A percentile compares a stretch with the other conserved stretches of the same genome.
Conservation (phyloP, 2,888 invertebrate species). For the Cataglyphis cursor region DNA sequence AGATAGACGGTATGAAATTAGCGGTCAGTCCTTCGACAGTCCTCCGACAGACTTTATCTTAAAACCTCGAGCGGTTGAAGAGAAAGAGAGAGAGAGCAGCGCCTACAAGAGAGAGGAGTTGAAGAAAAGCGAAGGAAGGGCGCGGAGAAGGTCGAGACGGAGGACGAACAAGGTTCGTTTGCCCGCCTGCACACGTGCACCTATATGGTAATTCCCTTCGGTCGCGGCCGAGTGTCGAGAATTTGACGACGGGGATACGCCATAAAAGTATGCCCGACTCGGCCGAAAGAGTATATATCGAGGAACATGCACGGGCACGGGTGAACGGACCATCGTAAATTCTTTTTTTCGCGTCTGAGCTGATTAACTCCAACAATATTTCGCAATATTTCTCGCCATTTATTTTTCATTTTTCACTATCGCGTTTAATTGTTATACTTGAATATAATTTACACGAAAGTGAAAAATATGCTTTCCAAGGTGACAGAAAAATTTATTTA, state of each 20-base stretch:
- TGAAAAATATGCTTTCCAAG: background rate
- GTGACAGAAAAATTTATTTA: background rate
- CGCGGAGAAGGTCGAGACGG: constrained; percentile 56
- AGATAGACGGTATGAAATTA: constrained; percentile 29
- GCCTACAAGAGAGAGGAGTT: constrained; percentile 41
- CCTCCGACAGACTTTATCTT: constrained; percentile 37
- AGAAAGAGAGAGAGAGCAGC: constrained; percentile 25
- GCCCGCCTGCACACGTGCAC: constrained; percentile 68
- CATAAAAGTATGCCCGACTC: constrained; percentile 65
- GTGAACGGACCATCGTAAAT: constrained; percentile 8
- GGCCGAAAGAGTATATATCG: constrained; percentile 34
- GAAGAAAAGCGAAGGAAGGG: constrained; percentile 46
- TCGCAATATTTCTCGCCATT: background rate
- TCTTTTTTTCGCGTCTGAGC: constrained; percentile 30
- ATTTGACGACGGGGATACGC: constrained; percentile 64
- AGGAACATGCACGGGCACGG: constrained; percentile 25
- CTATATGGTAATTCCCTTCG: constrained; percentile 74
- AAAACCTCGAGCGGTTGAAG: constrained; percentile 45
- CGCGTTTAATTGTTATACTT: constrained; percentile 1
- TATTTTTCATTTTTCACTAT: constrained; percentile 10
- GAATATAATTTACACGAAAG: constrained; percentile 9
- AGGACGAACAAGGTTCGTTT: constrained; percentile 58
- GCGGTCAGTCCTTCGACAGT: constrained; percentile 47
- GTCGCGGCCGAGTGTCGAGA: constrained; percentile 74
- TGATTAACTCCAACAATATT: constrained; percentile 35